These are phyloP conservation scores for Arbacia lixula DNA, from an alignment of 53 echinoderm and acorn worm species.

Conservation along the genomic window DNA sequence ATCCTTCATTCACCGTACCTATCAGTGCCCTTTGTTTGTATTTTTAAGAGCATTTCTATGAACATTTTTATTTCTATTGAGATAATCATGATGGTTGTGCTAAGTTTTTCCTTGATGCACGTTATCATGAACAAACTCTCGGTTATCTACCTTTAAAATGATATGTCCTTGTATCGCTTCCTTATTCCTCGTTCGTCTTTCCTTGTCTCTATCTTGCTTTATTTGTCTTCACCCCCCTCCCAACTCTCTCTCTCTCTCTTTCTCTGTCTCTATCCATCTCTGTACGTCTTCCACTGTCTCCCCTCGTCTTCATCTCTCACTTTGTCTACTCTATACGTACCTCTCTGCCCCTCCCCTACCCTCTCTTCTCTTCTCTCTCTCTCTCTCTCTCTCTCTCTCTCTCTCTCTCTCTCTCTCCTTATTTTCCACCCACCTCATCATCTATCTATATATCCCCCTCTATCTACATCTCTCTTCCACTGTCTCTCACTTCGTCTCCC, in stretches of 20 bases:
- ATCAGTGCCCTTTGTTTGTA: too few species aligned
- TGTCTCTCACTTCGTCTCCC: background rate
- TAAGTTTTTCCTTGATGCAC: too few species aligned
- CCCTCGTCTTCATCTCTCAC: background rate
- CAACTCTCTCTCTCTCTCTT: background rate
- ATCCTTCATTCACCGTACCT: too few species aligned
- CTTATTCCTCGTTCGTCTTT: background rate
- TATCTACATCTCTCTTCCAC: background rate
- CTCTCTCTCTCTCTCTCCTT: background rate
- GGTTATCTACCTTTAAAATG: too few species aligned
- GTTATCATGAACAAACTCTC: too few species aligned
- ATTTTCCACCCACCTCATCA: background rate
- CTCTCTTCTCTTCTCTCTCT: too few species aligned
- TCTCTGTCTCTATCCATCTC: background rate
- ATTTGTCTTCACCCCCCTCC: background rate
- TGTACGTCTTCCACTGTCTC: background rate
- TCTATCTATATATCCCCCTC: background rate
- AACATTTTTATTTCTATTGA: too few species aligned
- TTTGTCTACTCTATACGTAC: too few species aligned
- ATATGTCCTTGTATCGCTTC: too few species aligned
- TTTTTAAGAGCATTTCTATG: too few species aligned
- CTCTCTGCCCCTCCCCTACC: too few species aligned
- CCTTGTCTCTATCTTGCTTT: background rate
- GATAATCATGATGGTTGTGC: too few species aligned
- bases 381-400: background rate